Percentiles rank a stretch among this genome's conserved stretches.
These are phyloP conservation scores for Lepus europaeus DNA, from an alignment of 2,113 vertebrate genomes.

Conservation along the genomic window DNA sequence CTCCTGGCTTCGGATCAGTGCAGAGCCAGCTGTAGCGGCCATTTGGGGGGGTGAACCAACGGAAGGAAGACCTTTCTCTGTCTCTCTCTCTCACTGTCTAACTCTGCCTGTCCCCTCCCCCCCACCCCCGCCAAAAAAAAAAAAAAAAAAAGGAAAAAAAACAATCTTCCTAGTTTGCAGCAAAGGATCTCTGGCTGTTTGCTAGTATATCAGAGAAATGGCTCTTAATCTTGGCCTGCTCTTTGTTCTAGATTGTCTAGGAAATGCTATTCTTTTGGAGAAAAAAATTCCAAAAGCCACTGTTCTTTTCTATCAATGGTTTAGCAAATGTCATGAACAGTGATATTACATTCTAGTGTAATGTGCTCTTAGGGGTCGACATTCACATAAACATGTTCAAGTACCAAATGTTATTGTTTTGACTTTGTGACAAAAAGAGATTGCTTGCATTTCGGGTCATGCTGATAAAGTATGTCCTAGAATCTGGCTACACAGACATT, in stretches of 20 bases:
- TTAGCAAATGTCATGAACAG: neutral
- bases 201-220: neutral
- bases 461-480: constrained; percentile 41
- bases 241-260: constrained; percentile 5
- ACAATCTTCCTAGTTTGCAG: neutral
- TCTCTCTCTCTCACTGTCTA: no score
- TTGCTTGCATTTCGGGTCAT: constrained; percentile 62
- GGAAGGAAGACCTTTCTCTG: no score
- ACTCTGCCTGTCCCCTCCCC: no score
- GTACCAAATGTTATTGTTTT: constrained; percentile 57
- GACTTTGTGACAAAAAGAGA: constrained; percentile 64
- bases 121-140: no score
- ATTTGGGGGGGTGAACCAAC: no score
- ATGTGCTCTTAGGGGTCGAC: constrained; percentile 13
- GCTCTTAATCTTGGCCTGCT: neutral
- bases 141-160: no score
- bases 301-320: neutral
- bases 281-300: constrained; percentile 12
- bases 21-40: no score
- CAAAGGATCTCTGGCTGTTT: neutral
- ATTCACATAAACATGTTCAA: constrained; percentile 30
- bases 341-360: neutral
- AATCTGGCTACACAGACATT: constrained; percentile 44
- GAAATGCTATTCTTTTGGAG: constrained; percentile 3
- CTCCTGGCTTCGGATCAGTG: no score